These are phyloP conservation scores for Scelioninae gen. 2 DNA, from an alignment of 2,888 invertebrate species.

Conservation along the genomic window DNA sequence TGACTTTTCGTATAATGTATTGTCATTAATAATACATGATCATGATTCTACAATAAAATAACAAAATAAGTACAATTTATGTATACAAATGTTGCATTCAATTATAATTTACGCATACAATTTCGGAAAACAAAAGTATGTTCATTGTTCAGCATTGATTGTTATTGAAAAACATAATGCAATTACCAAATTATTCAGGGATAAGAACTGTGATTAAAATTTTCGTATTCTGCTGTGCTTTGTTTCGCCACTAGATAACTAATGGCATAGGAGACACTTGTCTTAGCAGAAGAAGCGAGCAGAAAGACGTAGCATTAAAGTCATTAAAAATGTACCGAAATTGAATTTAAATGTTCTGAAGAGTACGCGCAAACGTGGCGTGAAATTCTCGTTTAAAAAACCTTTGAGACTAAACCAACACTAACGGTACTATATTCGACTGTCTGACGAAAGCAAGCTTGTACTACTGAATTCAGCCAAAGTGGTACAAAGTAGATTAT, in stretches of 20 bases:
- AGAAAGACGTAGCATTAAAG: conserved; percentile 15
- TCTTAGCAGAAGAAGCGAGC: conserved; percentile 6
- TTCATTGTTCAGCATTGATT: too few species aligned
- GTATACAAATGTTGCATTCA: too few species aligned
- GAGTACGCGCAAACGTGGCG: conserved; percentile 30
- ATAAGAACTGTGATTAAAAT: not conserved
- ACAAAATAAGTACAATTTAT: too few species aligned
- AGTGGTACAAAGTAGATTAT: conserved; percentile 60
- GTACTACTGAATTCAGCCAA: conserved; percentile 56
- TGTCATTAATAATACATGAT: too few species aligned
- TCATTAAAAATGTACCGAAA: conserved; percentile 32
- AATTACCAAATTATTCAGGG: not conserved
- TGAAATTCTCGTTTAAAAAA: conserved; percentile 52
- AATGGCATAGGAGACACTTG: conserved; percentile 1
- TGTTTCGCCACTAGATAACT: not conserved
- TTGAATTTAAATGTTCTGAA: conserved; percentile 36
- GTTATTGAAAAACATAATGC: too few species aligned
- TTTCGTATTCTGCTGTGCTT: not conserved
- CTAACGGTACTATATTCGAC: conserved; percentile 24
- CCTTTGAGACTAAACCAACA: conserved; percentile 51
- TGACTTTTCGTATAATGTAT: too few species aligned
- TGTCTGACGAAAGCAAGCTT: conserved; percentile 53
- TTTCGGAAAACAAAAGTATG: too few species aligned
- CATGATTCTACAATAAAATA: too few species aligned
- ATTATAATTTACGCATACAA: too few species aligned